These are phyloP conservation scores for Odontocolon sp. DNA, from an alignment of 2,888 invertebrate genomes.

Conservation along the genomic window DNA sequence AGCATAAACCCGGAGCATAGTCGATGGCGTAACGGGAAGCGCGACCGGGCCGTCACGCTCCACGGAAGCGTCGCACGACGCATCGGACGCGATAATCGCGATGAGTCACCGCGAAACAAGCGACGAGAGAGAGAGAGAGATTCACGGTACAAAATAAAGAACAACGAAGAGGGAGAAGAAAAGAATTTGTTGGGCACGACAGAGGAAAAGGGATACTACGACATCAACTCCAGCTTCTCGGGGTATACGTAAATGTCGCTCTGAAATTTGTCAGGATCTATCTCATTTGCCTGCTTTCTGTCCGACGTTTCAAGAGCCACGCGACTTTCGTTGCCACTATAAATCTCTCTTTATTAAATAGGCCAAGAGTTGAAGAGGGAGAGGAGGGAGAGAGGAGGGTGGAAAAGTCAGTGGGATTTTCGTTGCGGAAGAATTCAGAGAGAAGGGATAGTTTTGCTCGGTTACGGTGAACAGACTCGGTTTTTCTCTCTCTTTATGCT, in stretches of 20 bases:
- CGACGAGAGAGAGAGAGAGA: not conserved
- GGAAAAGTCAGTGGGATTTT: slow-evolving; percentile 59
- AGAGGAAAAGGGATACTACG: too few species aligned
- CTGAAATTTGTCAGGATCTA: slow-evolving; percentile 58
- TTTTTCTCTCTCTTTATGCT: too few species aligned
- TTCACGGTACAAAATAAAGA: not conserved
- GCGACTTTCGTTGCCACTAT: slow-evolving; percentile 76
- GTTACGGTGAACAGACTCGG: too few species aligned
- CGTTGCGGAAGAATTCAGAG: slow-evolving; percentile 31
- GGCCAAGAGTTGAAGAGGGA: slow-evolving; percentile 66
- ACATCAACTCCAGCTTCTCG: too few species aligned
- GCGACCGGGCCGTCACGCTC: slow-evolving; percentile 48
- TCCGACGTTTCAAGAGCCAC: slow-evolving; percentile 62
- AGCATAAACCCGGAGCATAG: not conserved
- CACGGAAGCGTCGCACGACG: slow-evolving; percentile 43
- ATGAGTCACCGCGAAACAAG: slow-evolving; percentile 37
- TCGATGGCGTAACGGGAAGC: slow-evolving; percentile 49
- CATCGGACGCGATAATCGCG: slow-evolving; percentile 47
- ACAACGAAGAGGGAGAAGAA: not conserved
- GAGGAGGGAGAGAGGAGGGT: slow-evolving; percentile 42
- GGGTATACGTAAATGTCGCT: not conserved
- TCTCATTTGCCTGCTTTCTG: slow-evolving; percentile 32
- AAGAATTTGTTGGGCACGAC: slow-evolving; percentile 24
- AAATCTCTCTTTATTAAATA: slow-evolving; percentile 73
- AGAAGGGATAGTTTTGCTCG: not conserved